Evolutionary conservation across 2,888 invertebrate species (phyloP).

Genomic region (Amphimallon solstitiale): DNA sequence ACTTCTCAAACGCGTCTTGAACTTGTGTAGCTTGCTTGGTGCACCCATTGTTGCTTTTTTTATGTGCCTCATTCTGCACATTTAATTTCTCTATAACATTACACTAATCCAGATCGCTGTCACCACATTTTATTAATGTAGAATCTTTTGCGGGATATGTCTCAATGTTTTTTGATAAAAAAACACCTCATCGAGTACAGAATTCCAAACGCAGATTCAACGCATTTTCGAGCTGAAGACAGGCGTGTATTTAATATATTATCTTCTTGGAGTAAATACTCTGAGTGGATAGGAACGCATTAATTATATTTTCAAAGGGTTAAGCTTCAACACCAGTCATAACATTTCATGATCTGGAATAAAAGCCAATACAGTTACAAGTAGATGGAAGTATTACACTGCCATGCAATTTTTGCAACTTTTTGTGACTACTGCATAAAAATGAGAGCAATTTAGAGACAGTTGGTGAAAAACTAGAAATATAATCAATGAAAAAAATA

Average conservation of each 20-base stretch:
- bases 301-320: background rate
- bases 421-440: background rate
- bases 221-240: background rate
- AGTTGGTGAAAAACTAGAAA: background rate
- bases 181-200: background rate
- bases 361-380: background rate
- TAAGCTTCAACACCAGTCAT: conserved; percentile 7
- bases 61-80: too few relatives aligned
- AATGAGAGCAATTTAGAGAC: background rate
- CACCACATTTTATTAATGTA: background rate
- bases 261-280: background rate
- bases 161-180: conserved; percentile 1
- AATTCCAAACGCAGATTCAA: conserved; percentile 33
- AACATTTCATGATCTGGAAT: conserved; percentile 13
- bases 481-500: too few relatives aligned
- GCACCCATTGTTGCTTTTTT: too few relatives aligned
- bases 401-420: background rate
- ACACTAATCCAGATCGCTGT: too few relatives aligned
- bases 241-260: conserved; percentile 15
- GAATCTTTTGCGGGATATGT: background rate
- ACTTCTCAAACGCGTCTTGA: too few relatives aligned
- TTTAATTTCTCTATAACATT: too few relatives aligned
- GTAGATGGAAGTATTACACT: background rate
- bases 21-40: too few relatives aligned
- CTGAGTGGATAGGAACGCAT: background rate